These are phyloP conservation scores for Ypsolopha scabrella DNA, from an alignment of 2,888 invertebrate genomes.

Conservation along the genomic window DNA sequence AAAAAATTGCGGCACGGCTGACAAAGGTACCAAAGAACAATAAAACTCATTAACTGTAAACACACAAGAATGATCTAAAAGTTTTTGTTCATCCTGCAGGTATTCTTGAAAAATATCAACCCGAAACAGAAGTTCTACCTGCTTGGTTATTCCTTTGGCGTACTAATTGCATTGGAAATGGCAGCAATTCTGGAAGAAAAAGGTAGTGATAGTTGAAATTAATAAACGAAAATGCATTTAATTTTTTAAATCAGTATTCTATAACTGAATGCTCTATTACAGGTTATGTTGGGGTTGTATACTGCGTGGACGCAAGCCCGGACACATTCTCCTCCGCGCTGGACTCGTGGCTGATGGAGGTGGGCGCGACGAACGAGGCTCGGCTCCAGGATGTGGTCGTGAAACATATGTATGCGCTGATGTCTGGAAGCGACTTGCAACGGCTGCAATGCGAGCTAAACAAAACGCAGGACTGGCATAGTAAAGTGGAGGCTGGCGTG, in stretches of 20 bases:
- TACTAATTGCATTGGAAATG: conserved; percentile 10
- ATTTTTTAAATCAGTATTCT: not conserved
- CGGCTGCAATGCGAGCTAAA: conserved; percentile 16
- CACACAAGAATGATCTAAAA: not conserved
- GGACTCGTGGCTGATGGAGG: conserved; percentile 16
- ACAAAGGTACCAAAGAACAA: too few relatives aligned
- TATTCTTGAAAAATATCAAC: conserved; percentile 5
- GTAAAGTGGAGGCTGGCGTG: conserved; percentile 20
- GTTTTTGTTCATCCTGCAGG: not conserved
- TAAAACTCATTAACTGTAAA: too few relatives aligned
- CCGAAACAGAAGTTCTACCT: conserved; percentile 9
- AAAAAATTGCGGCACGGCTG: not conserved
- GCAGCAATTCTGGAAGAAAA: conserved; percentile 9
- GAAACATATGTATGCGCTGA: conserved; percentile 20
- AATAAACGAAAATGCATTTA: not conserved
- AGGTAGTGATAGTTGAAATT: conserved; percentile 2
- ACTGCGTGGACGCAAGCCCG: conserved; percentile 38
- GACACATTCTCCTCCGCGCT: conserved; percentile 26
- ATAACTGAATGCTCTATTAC: conserved; percentile 7
- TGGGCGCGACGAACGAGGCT: conserved; percentile 18
- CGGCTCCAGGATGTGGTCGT: conserved; percentile 24
- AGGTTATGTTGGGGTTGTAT: conserved; percentile 30
- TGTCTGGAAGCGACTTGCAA: conserved; percentile 15
- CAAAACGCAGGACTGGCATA: conserved; percentile 16
- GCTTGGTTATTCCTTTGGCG: conserved; percentile 11